Percentiles rank a stretch among this genome's conserved stretches.
These are phyloP conservation scores for Thomomys bottae DNA, from an alignment of 2,113 vertebrate genomes.

Conservation along the genomic window DNA sequence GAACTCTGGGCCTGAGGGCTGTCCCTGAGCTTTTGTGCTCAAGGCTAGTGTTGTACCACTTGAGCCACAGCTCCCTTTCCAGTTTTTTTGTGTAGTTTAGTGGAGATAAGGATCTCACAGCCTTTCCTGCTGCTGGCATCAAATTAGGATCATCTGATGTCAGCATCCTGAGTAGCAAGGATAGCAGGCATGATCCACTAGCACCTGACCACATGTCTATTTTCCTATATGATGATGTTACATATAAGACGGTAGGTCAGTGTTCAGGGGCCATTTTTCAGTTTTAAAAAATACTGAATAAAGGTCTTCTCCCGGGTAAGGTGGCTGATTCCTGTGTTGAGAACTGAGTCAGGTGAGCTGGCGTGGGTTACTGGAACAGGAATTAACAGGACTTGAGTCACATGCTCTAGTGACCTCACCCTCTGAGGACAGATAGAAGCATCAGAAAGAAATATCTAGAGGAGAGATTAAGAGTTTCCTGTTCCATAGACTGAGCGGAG, in stretches of 20 bases:
- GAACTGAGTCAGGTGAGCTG: background rate
- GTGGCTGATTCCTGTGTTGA: background rate
- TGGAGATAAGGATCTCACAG: too few relatives aligned
- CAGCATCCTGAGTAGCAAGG: too few relatives aligned
- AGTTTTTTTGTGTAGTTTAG: too few relatives aligned
- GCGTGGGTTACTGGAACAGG: background rate
- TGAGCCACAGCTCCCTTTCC: too few relatives aligned
- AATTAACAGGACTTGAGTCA: background rate
- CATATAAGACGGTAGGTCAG: background rate
- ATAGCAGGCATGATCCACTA: too few relatives aligned
- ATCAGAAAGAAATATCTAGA: conserved; percentile 10
- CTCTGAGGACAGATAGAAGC: background rate
- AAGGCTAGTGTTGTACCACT: too few relatives aligned
- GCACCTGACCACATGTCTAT: background rate
- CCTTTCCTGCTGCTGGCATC: too few relatives aligned
- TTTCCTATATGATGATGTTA: background rate
- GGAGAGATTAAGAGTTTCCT: background rate
- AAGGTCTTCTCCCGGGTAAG: background rate
- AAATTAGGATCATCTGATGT: too few relatives aligned
- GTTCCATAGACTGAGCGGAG: background rate
- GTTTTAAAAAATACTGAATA: background rate
- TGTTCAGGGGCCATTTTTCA: background rate
- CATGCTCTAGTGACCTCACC: background rate
- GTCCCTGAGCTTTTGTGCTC: too few relatives aligned
- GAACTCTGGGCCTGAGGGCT: too few relatives aligned